Percentiles rank a stretch among this genome's conserved stretches.
phyloP scores from a whole-genome alignment of 30 jellyfish, hydroid and myxozoan species.

The Haliclystus octoradiatus region DNA sequence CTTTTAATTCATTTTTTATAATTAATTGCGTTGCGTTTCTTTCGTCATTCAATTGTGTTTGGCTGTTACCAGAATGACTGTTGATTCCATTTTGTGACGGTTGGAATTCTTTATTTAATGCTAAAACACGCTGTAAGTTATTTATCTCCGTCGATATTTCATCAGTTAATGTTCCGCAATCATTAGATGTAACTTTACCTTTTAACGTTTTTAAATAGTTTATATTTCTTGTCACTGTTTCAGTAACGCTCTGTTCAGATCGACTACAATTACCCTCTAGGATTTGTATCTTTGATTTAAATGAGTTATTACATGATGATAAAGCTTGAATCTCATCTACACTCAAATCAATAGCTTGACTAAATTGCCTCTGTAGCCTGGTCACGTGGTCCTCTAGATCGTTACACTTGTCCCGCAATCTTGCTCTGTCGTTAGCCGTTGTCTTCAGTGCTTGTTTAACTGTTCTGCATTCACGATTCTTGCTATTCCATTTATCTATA shows the following conservation, averaged over 20 bases:
- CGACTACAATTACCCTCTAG: constrained; percentile 24
- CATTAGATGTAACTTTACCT: neutral
- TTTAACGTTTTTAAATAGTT: neutral
- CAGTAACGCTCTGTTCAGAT: constrained; percentile 33
- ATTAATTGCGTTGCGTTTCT: constrained; percentile 33
- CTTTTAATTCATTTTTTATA: constrained; percentile 43
- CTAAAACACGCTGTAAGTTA: constrained; percentile 38
- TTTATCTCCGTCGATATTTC: constrained; percentile 27
- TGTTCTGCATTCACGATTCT: constrained; percentile 53
- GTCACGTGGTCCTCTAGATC: constrained; percentile 57
- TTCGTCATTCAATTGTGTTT: constrained; percentile 23
- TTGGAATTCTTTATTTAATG: constrained; percentile 22
- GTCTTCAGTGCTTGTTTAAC: constrained; percentile 46
- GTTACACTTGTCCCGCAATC: constrained; percentile 69
- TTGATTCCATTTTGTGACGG: constrained; percentile 4
- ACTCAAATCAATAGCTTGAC: constrained; percentile 79
- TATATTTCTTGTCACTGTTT: constrained; percentile 3
- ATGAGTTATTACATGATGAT: constrained; percentile 49
- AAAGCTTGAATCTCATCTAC: constrained; percentile 74
- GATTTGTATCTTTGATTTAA: constrained; percentile 43
- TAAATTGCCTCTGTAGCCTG: constrained; percentile 68
- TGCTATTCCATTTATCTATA: constrained; percentile 55
- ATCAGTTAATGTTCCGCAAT: constrained; percentile 7
- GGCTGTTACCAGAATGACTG: constrained; percentile 14
- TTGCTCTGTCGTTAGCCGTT: constrained; percentile 43